Evolutionary conservation across 2,888 invertebrate species (phyloP), one percentile per base, ranked within the genome.

Genomic region (Hypsopygia costalis): DNA sequence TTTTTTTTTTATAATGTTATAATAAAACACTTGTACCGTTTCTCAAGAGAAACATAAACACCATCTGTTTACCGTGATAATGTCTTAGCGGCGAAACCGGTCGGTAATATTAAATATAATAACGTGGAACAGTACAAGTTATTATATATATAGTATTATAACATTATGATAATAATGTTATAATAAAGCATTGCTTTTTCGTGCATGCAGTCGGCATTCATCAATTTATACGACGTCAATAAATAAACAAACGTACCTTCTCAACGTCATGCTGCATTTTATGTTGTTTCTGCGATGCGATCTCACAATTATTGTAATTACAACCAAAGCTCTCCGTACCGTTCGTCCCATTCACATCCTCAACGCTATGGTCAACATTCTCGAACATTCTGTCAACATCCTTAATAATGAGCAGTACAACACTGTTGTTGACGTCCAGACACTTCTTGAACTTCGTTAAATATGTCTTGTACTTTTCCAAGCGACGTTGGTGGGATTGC

Each of bases 331-430:
- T 81, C 44, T 83, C 81, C 0, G 69, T 60, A 0, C 82, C 86
- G 20, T 83, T 85, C 0, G 68, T 69, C 44, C 63, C 66, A 0
- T 50, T 61, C 0, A 62, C 64, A 6, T 68, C 60, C 0, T 40
- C 43, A 0, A 49, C 53, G 10, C 75, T 72, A 29, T 79, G 83
- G 30, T 85, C 85, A 0, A 92, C 93, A 70, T 96, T 97, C 72
- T 95, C 95, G 73, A 97, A 97, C 86, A 97, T 94, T 25, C 91
- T 91, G 34, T 94, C 92, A n/a, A 94, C 95, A 72, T 96, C 92
- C 68, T 93, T 91, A 31, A 95, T 91, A 30, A 97, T 94, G 12
- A 93, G 76, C 44, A 94, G 93, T 3, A 93, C 92, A 11, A 92
- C 89, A 32, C 86, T 81, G 34, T 91, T 90, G 68, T 93, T 93